Conservation (phyloP, 2,113 vertebrate genomes). For the Stomatorhinus ivindoensis region DNA sequence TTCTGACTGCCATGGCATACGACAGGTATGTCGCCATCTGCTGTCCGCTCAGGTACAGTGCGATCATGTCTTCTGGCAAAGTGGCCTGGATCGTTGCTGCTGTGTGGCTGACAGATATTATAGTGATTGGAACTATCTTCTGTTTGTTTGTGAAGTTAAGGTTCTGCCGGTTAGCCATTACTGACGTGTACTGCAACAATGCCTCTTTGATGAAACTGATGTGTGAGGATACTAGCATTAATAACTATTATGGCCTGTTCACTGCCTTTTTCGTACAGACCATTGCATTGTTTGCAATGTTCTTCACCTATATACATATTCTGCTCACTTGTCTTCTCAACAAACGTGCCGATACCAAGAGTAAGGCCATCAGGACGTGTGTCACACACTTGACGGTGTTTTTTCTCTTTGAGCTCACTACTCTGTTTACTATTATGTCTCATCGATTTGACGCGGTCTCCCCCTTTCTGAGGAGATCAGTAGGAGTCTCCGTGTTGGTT, state of each 20-base stretch:
- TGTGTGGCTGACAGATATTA: constrained; percentile 12
- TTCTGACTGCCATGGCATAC: constrained; percentile 28
- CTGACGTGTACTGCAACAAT: constrained; percentile 26
- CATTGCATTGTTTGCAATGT: neutral
- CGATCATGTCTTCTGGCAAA: constrained; percentile 4
- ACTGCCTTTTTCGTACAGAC: neutral
- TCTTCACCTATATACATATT: constrained; percentile 27
- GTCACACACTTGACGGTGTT: constrained; percentile 22
- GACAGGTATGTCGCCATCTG: constrained; percentile 31
- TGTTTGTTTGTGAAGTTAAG: constrained; percentile 8
- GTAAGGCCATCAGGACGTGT: constrained; percentile 29
- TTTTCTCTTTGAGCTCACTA: constrained; percentile 22
- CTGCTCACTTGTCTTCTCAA: constrained; percentile 19
- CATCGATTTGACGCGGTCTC: constrained; percentile 21
- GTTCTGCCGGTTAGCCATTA: neutral
- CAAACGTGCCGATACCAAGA: constrained; percentile 16
- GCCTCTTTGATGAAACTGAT: constrained; percentile 17
- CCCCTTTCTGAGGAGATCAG: constrained; percentile 10
- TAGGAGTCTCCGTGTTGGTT: constrained; percentile 19
- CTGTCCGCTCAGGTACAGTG: constrained; percentile 12
- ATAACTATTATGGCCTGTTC: constrained; percentile 17
- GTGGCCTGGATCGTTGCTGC: neutral
- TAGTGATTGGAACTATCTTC: neutral
- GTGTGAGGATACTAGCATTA: constrained; percentile 17
- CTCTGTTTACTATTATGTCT: neutral